Base-by-base conservation (phyloP, 1,140 invertebrate species). In the Leptinotarsa lineolata region DNA sequence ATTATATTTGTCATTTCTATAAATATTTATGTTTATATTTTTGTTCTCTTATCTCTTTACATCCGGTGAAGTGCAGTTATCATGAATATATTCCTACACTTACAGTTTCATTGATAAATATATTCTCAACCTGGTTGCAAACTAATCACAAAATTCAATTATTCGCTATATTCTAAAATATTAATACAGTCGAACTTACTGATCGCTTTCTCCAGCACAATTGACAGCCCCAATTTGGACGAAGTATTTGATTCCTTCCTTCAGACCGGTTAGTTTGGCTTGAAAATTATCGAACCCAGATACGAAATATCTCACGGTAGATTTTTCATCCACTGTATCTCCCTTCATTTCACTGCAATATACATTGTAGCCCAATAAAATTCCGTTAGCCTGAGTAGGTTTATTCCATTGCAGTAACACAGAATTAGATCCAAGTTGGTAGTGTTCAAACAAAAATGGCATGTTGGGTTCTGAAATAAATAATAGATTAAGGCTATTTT, bases 351-450 rank as follows among this genome's bases (percentile, higher is more conserved):
- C 89, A 82, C 94, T 91, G 83, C 96, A 97, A 82, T 93, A 95
- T 78, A 99, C 93, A 82, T 93, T 93, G 84, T 99, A 99, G 6
- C 97, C 96, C 2, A 92, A 95, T 0, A 99, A 84, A 73, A 93
- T 89, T 21, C 98, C 98, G 86, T 99, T 99, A 13, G 95, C 91
- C 81, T 97, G 92, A 16, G 94, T 88, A 0, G 98, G 98, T 81
- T 92, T 92, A 81, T 95, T 92, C 98, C 98, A 99, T 70, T 90
- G 90, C 1, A 99, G 85, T 64, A 92, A 89, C 78, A 98, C 90
- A 13, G 95, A 94, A 30, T 92, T 95, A 0, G 94, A 93, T 8
- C 96, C 96, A 80, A 96, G 88, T 1, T 94, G 93, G 79, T 92
- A 91, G 0, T 92, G 94, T 82, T 95, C 92, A 46, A 95, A 87